phyloP scores from a whole-genome alignment of 2,797 vertebrate species.

The Clamator glandarius region DNA sequence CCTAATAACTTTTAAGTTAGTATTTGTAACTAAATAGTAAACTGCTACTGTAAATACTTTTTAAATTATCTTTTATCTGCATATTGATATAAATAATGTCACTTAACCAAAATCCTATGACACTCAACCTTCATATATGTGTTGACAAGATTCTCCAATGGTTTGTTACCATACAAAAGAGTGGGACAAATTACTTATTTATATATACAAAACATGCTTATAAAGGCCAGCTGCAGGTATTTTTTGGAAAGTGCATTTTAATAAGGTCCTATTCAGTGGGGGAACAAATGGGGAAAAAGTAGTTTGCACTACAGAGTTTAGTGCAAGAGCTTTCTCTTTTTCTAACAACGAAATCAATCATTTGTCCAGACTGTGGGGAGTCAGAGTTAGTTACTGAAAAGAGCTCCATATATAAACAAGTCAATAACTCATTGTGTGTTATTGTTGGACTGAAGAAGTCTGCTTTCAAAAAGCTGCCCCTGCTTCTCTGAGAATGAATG shows the following conservation, averaged over 20 bases:
- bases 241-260: conserved; percentile 87
- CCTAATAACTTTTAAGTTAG: not conserved
- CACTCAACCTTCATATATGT: conserved; percentile 72
- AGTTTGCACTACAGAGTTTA: conserved; percentile 84
- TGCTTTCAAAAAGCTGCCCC: conserved; percentile 81
- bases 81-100: conserved; percentile 59
- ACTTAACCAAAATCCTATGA: conserved; percentile 65
- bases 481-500: conserved; percentile 80
- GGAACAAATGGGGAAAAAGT: conserved; percentile 82
- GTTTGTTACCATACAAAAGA: conserved; percentile 81
- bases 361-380: conserved; percentile 86
- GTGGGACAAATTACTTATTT: conserved; percentile 87
- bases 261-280: conserved; percentile 82
- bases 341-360: conserved; percentile 88
- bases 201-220: conserved; percentile 84
- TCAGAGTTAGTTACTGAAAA: conserved; percentile 86
- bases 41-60: conserved; percentile 37
- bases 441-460: conserved; percentile 83
- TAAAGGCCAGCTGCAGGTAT: conserved; percentile 87
- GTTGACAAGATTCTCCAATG: conserved; percentile 79
- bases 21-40: conserved; percentile 9
- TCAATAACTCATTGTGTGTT: conserved; percentile 90
- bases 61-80: conserved; percentile 30
- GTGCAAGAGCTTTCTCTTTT: conserved; percentile 78
- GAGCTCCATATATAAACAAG: conserved; percentile 86